Percentiles rank a stretch among this genome's conserved stretches.
phyloP scores from a whole-genome alignment of 2,113 vertebrate species.

The Perca fluviatilis region DNA sequence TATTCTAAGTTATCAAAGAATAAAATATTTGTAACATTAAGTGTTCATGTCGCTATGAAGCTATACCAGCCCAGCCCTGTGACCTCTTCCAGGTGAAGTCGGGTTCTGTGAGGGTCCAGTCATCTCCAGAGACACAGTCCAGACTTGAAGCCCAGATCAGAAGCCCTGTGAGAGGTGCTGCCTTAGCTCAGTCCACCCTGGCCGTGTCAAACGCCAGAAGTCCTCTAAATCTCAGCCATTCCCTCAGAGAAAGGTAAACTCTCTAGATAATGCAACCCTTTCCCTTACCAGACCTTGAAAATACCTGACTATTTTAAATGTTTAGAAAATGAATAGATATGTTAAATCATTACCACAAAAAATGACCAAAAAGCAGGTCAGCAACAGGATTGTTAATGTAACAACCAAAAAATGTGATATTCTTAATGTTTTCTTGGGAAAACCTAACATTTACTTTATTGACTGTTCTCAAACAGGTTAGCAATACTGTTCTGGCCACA shows the following conservation, averaged over 20 bases:
- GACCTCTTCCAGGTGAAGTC: slow-evolving; percentile 75
- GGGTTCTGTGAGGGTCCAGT: slow-evolving; percentile 65
- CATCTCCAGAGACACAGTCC: slow-evolving; percentile 68
- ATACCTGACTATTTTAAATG: not conserved
- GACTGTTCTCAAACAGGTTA: not conserved
- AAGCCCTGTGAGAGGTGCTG: slow-evolving; percentile 54
- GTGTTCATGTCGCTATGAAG: slow-evolving; percentile 5
- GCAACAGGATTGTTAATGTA: not conserved
- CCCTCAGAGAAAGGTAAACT: slow-evolving; percentile 91
- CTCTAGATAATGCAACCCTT: not conserved
- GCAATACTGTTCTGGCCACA: not conserved
- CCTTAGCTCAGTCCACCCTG: slow-evolving; percentile 69
- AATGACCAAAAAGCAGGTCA: not conserved
- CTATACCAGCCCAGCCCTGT: not conserved
- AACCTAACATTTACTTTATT: not conserved
- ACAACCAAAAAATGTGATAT: not conserved
- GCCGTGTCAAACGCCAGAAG: slow-evolving; percentile 67
- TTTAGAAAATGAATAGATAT: not conserved
- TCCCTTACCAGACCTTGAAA: not conserved
- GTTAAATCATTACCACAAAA: not conserved
- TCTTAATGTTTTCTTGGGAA: not conserved
- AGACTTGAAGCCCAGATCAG: slow-evolving; percentile 53
- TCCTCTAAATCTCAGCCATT: slow-evolving; percentile 83
- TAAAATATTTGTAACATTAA: not conserved
- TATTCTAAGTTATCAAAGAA: not conserved